Percentiles rank a stretch among this genome's conserved stretches.
Conservation (phyloP, 2,113 vertebrate genomes). For the Notiomystis cincta region DNA sequence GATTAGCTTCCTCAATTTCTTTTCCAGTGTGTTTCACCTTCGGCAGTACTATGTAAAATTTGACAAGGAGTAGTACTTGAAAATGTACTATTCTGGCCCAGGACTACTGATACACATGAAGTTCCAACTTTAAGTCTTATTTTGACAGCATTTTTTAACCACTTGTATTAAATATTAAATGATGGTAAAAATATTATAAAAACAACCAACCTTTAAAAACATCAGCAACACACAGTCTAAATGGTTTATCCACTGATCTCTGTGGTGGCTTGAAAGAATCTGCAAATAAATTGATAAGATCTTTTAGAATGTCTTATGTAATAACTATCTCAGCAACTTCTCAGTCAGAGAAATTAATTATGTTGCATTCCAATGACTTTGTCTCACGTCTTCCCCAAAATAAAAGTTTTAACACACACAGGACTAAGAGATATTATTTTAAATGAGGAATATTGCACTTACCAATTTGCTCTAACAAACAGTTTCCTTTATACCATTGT, state of each 20-base stretch:
- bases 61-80: not conserved
- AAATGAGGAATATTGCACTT: constrained; percentile 10
- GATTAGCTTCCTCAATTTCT: not conserved
- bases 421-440: not conserved
- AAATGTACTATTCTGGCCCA: not conserved
- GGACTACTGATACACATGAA: not conserved
- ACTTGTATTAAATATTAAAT: not conserved
- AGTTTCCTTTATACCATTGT: constrained; percentile 89
- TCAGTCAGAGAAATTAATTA: not conserved
- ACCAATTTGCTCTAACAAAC: constrained; percentile 96
- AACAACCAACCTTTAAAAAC: constrained; percentile 92
- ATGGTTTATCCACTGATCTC: constrained; percentile 91
- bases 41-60: not conserved
- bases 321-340: not conserved
- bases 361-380: not conserved
- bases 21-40: not conserved
- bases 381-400: not conserved
- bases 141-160: not conserved
- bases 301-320: not conserved
- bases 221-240: constrained; percentile 92
- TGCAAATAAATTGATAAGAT: constrained; percentile 54
- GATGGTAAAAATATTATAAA: not conserved
- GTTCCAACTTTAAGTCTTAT: not conserved
- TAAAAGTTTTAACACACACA: not conserved
- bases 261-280: constrained; percentile 92